Conservation (phyloP, 2,888 invertebrate species). For the Drosophila nr. perissopoda region DNA sequence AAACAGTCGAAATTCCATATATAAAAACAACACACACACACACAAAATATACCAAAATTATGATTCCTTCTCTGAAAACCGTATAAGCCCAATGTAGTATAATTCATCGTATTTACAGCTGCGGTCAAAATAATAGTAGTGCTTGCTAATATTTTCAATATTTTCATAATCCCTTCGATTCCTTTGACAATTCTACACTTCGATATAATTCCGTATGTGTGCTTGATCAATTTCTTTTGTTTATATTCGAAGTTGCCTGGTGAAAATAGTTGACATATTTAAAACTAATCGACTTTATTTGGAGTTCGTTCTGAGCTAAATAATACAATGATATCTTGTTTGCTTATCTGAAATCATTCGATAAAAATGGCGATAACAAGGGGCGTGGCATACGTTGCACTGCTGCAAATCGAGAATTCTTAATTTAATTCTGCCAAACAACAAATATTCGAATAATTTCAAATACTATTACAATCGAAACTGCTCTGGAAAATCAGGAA, state of each 20-base stretch:
- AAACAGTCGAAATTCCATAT: constrained; percentile 53
- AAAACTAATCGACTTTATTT: not conserved
- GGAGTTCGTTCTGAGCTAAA: not conserved
- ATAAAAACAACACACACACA: constrained; percentile 9
- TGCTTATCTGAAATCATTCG: not conserved
- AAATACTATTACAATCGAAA: not conserved
- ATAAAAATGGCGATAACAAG: not conserved
- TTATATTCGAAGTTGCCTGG: not conserved
- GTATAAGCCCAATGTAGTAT: constrained; percentile 15
- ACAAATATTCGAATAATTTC: not conserved
- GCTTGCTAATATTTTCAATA: not conserved
- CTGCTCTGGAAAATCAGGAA: not conserved
- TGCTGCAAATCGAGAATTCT: not conserved
- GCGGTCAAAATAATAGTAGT: not conserved
- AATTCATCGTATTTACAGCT: not conserved
- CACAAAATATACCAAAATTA: constrained; percentile 19
- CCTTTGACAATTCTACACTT: not conserved
- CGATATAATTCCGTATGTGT: not conserved
- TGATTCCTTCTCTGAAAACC: constrained; percentile 39
- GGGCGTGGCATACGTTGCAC: not conserved
- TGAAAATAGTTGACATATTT: not conserved
- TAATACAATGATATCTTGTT: not conserved
- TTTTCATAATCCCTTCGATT: not conserved
- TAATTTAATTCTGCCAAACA: not conserved
- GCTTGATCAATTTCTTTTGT: not conserved